Evolutionary conservation across 2,888 invertebrate species (phyloP), one percentile per base, ranked within the genome.

Genomic region (Peribatodes rhomboidaria): DNA sequence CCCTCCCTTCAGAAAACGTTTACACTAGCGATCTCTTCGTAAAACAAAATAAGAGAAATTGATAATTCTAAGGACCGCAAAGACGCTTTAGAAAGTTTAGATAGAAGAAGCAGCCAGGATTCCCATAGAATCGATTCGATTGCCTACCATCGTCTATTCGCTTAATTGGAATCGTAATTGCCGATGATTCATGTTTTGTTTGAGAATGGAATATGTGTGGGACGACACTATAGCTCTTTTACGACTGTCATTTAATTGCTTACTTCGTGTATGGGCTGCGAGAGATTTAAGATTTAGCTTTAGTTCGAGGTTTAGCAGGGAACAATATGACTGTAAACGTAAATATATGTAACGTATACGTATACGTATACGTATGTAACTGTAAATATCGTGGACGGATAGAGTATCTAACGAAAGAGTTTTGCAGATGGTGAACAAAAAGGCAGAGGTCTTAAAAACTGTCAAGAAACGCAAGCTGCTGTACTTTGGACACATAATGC

Each of bases 81-180:
- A 22, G 4, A 53, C 1, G 22, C 20, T 37, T 39, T 53, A 53
- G 71, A 78, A 75, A 77, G 78, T 66, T 76, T 78, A 79, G 74
- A 8, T 22, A n/a, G 46, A 44, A 84, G 86, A 79, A 76, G 80
- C 72, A 76, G 62, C 70, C 72, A 73, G 72, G 75, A 81, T 84
- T 87, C 85, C 84, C 84, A 84, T 85, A 82, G 81, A 82, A 82
- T 86, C 81, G 78, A 84, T 87, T 85, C 83, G 79, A 81, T 79
- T 80, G 74, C 76, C 79, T 78, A 52, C 61, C 52, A 65, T 61
- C 63, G 54, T 56, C 52, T 47, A 59, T 47, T 55, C 54, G 55
- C 59, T 60, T 67, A 64, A 63, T 49, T 64, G 62, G 64, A 52
- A 58, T 50, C 57, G 59, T 61, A 63, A 67, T 68, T 67, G 49